Conservation (phyloP, 2,888 invertebrate genomes). For the Mimumesa dahlbomi region DNA sequence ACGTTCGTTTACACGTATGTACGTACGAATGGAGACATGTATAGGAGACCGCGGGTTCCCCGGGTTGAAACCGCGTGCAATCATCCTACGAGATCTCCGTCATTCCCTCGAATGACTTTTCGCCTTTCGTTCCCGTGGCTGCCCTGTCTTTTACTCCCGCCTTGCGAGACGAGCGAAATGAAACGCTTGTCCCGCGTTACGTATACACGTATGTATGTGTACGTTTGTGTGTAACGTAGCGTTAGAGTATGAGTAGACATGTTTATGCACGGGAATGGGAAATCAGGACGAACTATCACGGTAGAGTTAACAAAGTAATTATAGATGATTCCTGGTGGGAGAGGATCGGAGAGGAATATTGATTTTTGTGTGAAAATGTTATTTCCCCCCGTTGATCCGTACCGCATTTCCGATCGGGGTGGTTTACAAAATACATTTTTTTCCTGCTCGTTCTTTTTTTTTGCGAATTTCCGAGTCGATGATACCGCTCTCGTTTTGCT, state of each 20-base stretch:
- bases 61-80: conserved; percentile 49
- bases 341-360: too few relatives aligned
- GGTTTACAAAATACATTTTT: too few relatives aligned
- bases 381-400: too few relatives aligned
- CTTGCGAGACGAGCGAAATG: background rate
- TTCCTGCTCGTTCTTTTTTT: background rate
- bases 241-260: too few relatives aligned
- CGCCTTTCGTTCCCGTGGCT: conserved; percentile 46
- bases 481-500: background rate
- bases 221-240: too few relatives aligned
- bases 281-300: conserved; percentile 1
- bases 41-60: conserved; percentile 34
- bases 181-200: background rate
- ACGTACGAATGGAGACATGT: conserved; percentile 27
- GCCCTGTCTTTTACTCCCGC: conserved; percentile 3
- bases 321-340: conserved; percentile 22
- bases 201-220: too few relatives aligned
- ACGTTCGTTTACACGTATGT: conserved; percentile 1
- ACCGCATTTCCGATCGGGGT: too few relatives aligned
- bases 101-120: conserved; percentile 64
- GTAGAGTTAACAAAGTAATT: conserved; percentile 39
- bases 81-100: conserved; percentile 61
- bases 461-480: conserved; percentile 31
- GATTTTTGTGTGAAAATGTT: too few relatives aligned
- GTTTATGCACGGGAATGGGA: too few relatives aligned